Conservation (phyloP, 2,797 vertebrate species). For the Pampus argenteus region DNA sequence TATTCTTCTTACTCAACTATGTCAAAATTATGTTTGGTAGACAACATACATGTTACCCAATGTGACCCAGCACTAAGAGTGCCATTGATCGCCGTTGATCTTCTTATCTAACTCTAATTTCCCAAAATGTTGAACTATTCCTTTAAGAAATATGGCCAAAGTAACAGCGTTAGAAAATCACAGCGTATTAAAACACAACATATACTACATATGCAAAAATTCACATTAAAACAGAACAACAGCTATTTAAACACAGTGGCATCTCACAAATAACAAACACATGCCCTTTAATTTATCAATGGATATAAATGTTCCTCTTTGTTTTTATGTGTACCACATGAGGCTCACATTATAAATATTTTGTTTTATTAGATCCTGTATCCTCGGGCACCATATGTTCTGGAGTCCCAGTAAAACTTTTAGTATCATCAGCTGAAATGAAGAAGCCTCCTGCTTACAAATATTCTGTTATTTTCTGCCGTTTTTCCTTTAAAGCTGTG, state of each 20-base stretch:
- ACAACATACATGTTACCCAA: neutral
- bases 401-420: constrained; percentile 1
- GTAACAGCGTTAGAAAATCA: too few species aligned
- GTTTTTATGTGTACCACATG: constrained; percentile 9
- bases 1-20: neutral
- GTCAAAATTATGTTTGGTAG: neutral
- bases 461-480: constrained; percentile 16
- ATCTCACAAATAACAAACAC: too few species aligned
- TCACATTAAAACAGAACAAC: too few species aligned
- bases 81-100: too few species aligned
- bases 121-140: neutral
- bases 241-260: too few species aligned
- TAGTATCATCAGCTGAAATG: constrained; percentile 4
- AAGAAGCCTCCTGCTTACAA: constrained; percentile 6
- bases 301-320: too few species aligned
- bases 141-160: too few species aligned
- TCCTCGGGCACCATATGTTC: constrained; percentile 20
- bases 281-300: too few species aligned
- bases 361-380: constrained; percentile 12
- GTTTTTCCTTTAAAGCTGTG: constrained; percentile 8
- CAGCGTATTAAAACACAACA: too few species aligned
- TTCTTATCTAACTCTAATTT: too few species aligned
- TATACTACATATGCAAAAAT: too few species aligned
- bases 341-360: constrained; percentile 24
- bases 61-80: too few species aligned